Evolutionary conservation across 2,797 vertebrate genomes (phyloP).

Genomic region (Anguilla anguilla): DNA sequence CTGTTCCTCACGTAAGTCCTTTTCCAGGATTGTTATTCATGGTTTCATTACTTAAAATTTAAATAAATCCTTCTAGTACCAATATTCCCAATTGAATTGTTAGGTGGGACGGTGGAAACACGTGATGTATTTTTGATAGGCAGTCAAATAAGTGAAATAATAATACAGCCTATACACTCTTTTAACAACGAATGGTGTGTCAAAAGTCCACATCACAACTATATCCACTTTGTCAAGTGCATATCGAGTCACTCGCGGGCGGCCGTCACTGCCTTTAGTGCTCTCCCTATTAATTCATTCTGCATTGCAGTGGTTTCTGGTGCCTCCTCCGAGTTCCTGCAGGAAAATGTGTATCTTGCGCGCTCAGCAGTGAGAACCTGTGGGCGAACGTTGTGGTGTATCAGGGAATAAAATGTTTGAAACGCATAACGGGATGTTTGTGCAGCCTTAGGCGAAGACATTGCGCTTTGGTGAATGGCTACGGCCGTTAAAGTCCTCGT

Average conservation of each 20-base stretch:
- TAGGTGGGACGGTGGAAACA: not conserved
- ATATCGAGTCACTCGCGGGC: not conserved
- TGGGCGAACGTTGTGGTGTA: not conserved
- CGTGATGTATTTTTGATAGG: no score
- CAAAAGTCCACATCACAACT: not conserved
- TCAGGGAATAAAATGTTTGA: constrained; percentile 31
- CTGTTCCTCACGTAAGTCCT: constrained; percentile 78
- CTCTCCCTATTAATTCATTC: constrained; percentile 51
- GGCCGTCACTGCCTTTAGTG: not conserved
- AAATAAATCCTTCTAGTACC: not conserved
- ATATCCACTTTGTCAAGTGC: not conserved
- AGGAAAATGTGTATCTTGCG: constrained; percentile 42
- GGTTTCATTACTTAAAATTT: not conserved
- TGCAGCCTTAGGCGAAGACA: not conserved
- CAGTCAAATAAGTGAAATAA: not conserved
- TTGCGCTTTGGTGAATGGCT: not conserved
- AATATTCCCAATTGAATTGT: not conserved
- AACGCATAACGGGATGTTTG: not conserved
- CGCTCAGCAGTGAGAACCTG: constrained; percentile 34
- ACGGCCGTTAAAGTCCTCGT: constrained; percentile 1
- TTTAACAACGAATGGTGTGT: not conserved
- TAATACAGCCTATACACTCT: not conserved
- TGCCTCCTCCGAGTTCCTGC: constrained; percentile 68
- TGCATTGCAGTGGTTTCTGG: constrained; percentile 79
- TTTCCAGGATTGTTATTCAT: constrained; percentile 13